Evolutionary conservation across 2,797 vertebrate genomes (phyloP).

Genomic region (Lindbergichthys nudifrons): DNA sequence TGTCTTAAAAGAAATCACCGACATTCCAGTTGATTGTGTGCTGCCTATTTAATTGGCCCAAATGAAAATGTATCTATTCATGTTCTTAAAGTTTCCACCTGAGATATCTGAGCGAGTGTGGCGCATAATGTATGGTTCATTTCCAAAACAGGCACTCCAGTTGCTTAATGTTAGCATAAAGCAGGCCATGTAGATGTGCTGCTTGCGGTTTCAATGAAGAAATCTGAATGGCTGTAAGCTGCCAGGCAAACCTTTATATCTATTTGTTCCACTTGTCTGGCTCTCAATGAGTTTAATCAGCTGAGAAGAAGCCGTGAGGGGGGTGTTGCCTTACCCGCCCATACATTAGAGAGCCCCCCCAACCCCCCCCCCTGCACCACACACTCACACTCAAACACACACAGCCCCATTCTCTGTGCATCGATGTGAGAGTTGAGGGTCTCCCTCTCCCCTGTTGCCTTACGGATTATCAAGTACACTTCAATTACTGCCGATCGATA

Average conservation of each 20-base stretch:
- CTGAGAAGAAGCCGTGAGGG: constrained; percentile 89
- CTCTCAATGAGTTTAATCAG: constrained; percentile 94
- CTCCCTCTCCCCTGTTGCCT: constrained; percentile 86
- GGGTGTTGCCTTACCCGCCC: constrained; percentile 86
- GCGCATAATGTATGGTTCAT: constrained; percentile 71
- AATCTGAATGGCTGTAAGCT: constrained; percentile 88
- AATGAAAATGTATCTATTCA: constrained; percentile 55
- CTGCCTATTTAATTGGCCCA: constrained; percentile 42
- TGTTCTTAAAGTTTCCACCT: constrained; percentile 70
- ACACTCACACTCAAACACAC: constrained; percentile 80
- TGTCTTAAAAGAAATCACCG: constrained; percentile 48
- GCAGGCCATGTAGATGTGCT: constrained; percentile 79
- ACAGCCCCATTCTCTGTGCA: constrained; percentile 83
- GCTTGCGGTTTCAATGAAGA: constrained; percentile 85
- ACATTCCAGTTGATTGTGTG: constrained; percentile 44
- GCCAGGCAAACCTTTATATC: constrained; percentile 91
- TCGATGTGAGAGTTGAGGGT: constrained; percentile 85
- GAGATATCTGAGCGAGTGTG: constrained; percentile 62
- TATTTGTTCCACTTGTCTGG: constrained; percentile 91
- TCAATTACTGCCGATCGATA: constrained; percentile 91
- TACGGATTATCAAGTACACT: constrained; percentile 90
- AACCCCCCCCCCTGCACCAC: constrained; percentile 57
- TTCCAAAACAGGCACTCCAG: constrained; percentile 76
- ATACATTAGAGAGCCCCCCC: constrained; percentile 83
- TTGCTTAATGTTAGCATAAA: constrained; percentile 82